Percentiles rank a stretch among this genome's conserved stretches.
phyloP scores from a whole-genome alignment of 2,113 vertebrate species.

The Lophotis ruficrista region DNA sequence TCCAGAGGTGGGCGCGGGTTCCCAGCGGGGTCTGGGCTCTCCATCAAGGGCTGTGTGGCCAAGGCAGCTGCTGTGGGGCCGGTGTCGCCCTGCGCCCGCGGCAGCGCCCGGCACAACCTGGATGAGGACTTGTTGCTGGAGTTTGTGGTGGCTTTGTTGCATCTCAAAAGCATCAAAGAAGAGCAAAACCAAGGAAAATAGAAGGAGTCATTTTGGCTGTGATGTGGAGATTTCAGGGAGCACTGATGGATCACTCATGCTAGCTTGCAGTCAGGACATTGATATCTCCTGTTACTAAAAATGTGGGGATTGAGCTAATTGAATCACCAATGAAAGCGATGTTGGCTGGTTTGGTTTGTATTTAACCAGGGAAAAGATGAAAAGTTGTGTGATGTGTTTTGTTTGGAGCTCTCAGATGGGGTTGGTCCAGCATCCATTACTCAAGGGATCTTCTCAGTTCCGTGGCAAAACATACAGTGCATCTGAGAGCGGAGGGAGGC shows the following conservation, averaged over 20 bases:
- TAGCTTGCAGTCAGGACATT: background rate
- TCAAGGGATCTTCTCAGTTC: background rate
- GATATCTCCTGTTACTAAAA: background rate
- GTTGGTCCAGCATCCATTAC: background rate
- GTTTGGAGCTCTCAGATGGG: background rate
- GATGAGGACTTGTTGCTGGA: constrained; percentile 72
- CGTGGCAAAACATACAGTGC: background rate
- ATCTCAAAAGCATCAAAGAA: constrained; percentile 73
- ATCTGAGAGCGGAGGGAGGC: background rate
- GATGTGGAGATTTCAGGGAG: fast-evolving
- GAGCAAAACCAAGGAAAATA: background rate
- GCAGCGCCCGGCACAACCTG: constrained; percentile 56
- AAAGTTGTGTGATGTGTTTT: background rate
- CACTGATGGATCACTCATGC: fast-evolving
- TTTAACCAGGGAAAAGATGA: background rate
- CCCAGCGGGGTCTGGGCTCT: constrained; percentile 6
- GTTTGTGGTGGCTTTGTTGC: constrained; percentile 30
- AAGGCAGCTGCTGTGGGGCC: fast-evolving
- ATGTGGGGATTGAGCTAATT: background rate
- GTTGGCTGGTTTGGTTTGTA: background rate
- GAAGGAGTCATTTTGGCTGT: background rate
- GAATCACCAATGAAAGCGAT: background rate
- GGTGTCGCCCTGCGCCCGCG: background rate
- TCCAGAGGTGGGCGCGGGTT: background rate
- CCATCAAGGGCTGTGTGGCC: constrained; percentile 7